Base-by-base conservation (phyloP, 2,113 vertebrate genomes). In the Alethe diademata region DNA sequence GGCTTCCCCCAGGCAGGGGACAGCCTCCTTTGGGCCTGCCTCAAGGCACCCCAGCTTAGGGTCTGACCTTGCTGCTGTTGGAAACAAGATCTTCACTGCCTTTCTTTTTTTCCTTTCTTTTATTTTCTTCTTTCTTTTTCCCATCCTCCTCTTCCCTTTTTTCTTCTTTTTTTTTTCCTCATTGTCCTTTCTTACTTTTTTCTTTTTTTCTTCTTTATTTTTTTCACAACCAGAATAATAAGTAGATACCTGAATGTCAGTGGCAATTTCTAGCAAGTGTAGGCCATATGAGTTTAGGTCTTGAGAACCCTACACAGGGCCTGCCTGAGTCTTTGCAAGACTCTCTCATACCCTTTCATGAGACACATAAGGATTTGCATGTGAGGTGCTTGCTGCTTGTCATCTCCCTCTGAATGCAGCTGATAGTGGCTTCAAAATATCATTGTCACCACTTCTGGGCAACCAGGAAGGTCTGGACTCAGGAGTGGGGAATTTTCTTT, bases 161-260 rank as follows among this genome's bases (percentile, higher is more conserved):
- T 11, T 6, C 1, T 3, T 35, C 1, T 22, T 33, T 9, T 22
- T 4, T 15, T 5, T 15, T 8, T 9, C 7, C 5, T 22, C 2
- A 2, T 28, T 29, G 24, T n/a, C 6, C 2, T 12, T 17, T 31
- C 16, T 33, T 12, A 9, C 10, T 8, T 17, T 33, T 53, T 19
- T 26, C 1, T 53, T 65, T 36, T 43, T 36, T n/a, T 26, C 11
- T 48, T 35, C 6, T 24, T 14, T 14, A 11, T 61, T 42, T 76
- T 78, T 85, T 13, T 31, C 26, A 56, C 20, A 67, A n/a, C 5
- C 7, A 10, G 4, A 91, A 57, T 26, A 60, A 69, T 26, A 89
- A 91, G 57, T 20, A 81, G 70, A 51, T n/a, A 78, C 5, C 36
- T 64, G 19, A 71, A 85, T 47, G 19, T 36, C 24, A 71, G n/a